Evolutionary conservation across 2,797 vertebrate genomes (phyloP).

Genomic region (Vespertilio murinus): DNA sequence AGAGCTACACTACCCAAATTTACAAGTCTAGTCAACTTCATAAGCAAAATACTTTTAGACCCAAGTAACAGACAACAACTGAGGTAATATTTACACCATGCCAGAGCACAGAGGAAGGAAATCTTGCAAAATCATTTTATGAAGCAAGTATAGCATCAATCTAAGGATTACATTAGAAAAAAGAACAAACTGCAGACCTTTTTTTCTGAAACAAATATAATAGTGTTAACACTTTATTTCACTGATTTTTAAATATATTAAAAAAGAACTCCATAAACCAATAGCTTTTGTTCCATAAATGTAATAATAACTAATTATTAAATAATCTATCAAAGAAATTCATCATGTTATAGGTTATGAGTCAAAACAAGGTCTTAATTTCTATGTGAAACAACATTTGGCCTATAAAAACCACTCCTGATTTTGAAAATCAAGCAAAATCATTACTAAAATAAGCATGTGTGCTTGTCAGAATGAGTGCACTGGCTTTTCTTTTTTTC

Average conservation of each 20-base stretch:
- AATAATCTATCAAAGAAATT: slow-evolving; percentile 21
- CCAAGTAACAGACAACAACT: slow-evolving; percentile 27
- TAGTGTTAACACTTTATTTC: not conserved
- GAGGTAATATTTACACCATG: slow-evolving; percentile 10
- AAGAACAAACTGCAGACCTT: not conserved
- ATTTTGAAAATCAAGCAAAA: not conserved
- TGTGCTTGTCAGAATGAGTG: not conserved
- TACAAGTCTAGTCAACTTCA: slow-evolving; percentile 20
- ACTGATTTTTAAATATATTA: not conserved
- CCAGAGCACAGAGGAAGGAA: slow-evolving; percentile 43
- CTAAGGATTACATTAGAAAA: slow-evolving; percentile 36
- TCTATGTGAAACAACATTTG: not conserved
- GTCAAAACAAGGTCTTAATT: not conserved
- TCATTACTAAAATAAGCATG: not conserved
- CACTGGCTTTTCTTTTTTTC: not conserved
- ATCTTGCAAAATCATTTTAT: slow-evolving; percentile 49
- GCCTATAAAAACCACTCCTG: not conserved
- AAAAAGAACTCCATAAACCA: not conserved
- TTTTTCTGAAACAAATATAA: slow-evolving; percentile 18
- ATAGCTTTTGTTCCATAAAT: not conserved
- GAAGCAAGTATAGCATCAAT: slow-evolving; percentile 48
- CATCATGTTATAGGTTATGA: not conserved
- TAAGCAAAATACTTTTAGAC: slow-evolving; percentile 44
- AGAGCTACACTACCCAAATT: slow-evolving; percentile 15
- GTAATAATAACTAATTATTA: slow-evolving; percentile 12